Percentiles rank a stretch among this genome's conserved stretches.
These are phyloP conservation scores for Orthosia cruda DNA, from an alignment of 2,888 invertebrate species.

Conservation along the genomic window DNA sequence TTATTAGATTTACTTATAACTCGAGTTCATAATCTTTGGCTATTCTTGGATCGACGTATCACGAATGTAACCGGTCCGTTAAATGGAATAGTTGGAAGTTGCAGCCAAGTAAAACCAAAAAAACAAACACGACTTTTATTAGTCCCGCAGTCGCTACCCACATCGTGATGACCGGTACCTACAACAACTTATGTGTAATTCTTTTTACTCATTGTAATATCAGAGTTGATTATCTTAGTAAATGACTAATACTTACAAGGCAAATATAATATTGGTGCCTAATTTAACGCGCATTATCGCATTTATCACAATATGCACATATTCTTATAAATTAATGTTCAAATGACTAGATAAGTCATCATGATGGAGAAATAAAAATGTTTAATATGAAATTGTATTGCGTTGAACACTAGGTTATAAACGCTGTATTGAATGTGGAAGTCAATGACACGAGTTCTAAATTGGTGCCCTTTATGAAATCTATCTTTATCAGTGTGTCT, in stretches of 20 bases:
- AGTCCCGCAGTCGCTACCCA: conserved; percentile 13
- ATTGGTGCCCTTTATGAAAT: not conserved
- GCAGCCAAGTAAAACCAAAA: conserved; percentile 21
- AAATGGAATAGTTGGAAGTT: conserved; percentile 29
- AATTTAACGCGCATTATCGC: conserved; percentile 1
- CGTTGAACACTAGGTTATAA: not conserved
- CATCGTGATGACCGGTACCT: not conserved
- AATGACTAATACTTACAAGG: not conserved
- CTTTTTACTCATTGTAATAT: conserved; percentile 6
- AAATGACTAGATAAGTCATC: not conserved
- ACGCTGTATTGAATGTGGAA: not conserved
- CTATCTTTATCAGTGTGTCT: conserved; percentile 19
- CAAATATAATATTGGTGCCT: not conserved
- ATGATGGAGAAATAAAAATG: conserved; percentile 14
- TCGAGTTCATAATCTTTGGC: conserved; percentile 17
- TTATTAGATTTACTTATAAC: conserved; percentile 28
- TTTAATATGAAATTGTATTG: conserved; percentile 3
- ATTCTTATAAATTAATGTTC: conserved; percentile 5
- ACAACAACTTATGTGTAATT: not conserved
- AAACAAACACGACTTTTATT: conserved; percentile 19
- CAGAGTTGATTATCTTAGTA: conserved; percentile 9
- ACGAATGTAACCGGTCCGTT: conserved; percentile 24
- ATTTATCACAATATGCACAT: not conserved
- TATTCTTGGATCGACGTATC: conserved; percentile 35
- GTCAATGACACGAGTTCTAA: conserved; percentile 4